These are phyloP conservation scores for Saccopteryx leptura DNA, from an alignment of 2,113 vertebrate genomes.

Conservation along the genomic window DNA sequence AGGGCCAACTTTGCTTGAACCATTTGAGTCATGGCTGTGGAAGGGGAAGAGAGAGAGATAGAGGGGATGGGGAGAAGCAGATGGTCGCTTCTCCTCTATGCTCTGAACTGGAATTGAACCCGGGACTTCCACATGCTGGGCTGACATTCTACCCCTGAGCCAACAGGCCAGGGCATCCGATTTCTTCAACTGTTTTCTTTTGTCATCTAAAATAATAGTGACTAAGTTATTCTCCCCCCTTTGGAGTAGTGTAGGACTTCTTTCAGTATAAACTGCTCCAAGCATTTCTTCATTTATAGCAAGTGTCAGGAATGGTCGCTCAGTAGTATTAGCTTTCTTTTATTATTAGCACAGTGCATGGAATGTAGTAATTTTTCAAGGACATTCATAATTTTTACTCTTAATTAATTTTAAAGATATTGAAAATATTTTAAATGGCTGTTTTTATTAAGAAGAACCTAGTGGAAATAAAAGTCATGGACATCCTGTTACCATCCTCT, in stretches of 20 bases:
- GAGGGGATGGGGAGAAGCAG: no score
- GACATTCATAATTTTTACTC: background rate
- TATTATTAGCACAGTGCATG: background rate
- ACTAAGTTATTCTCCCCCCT: background rate
- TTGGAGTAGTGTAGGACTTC: background rate
- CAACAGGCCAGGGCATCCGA: no score
- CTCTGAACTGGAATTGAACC: no score
- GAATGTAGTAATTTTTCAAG: background rate
- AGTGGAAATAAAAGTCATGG: background rate
- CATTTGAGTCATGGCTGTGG: no score
- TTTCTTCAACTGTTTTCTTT: background rate
- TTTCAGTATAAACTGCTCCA: background rate
- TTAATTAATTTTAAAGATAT: slow-evolving; percentile 43
- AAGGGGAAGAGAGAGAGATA: no score
- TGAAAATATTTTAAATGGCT: background rate
- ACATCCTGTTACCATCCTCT: background rate
- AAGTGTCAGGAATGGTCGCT: background rate
- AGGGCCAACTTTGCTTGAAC: no score
- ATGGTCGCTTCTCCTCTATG: no score
- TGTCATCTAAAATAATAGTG: background rate
- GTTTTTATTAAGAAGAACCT: background rate
- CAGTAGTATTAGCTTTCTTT: background rate
- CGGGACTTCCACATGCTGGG: no score
- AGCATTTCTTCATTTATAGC: background rate
- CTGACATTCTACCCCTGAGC: no score